Base-by-base conservation (phyloP, 2,797 vertebrate genomes). In the Eidolon dupreanum region DNA sequence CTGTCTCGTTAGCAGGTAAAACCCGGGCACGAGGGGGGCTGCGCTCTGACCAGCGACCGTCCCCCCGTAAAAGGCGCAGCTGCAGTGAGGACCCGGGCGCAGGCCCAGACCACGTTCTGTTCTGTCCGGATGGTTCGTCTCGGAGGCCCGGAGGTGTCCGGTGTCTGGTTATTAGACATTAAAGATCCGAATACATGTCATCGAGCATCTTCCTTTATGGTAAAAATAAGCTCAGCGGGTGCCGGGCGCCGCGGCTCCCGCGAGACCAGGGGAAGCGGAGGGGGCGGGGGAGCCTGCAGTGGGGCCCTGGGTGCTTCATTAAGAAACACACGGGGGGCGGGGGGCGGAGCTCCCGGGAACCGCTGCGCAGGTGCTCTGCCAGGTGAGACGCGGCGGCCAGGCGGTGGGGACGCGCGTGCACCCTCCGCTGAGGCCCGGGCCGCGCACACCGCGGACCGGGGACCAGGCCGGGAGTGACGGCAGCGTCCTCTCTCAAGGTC, bases 1-100 rank as follows among this genome's bases (percentile, higher is more conserved):
- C 2, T 6, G 16, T 71, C 65, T 38, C 41, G 1, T 16, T 15
- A 1, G 20, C 3, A 15, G 59, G 12, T 66, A 12, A 33, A 73
- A 19, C 12, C 9, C 4, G 55, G 41, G 6, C 7, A 15, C 0
- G 2, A 2, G 2, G 5, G 49, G 6, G 13, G 28, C 13, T 1
- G 2, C 0, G 1, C 4, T 16, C 13, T 11, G 2, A n/a, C 78
- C n/a, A 2, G n/a, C 15, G 3, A 17, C 41, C 10, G 0, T 24
- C 15, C 1, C 11, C 41, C 46, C 3, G 10, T 4, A 33, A 4
- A 19, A 2, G 5, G 46, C 46, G 12, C 1, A 8, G 19, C 46
- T 38, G 68, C 8, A 28, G 36, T 6, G 19, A 15, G 66, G 36
- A 17, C 3, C 28, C 5, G 5, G 53, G 24, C 12, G 1, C n/a